Evolutionary conservation across 1,140 invertebrate species (phyloP).

Genomic region (Oryzaephilus surinamensis): DNA sequence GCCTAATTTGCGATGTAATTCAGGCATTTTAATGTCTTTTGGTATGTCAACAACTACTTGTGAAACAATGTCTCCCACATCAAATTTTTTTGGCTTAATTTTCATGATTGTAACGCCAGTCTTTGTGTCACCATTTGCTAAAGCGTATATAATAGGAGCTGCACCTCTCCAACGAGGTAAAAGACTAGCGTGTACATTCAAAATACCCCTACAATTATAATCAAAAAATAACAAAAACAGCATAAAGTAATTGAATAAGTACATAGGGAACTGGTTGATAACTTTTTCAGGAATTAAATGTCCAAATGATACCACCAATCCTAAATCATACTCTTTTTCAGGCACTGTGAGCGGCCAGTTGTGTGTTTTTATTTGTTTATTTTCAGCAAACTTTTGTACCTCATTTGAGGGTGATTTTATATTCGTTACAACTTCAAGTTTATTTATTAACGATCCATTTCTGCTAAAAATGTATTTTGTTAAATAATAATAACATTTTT

Average conservation of each 20-base stretch:
- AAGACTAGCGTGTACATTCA: constrained; percentile 86
- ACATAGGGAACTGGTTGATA: constrained; percentile 53
- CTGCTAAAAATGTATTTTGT: constrained; percentile 24
- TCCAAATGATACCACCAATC: constrained; percentile 62
- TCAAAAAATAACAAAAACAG: not conserved
- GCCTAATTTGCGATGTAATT: constrained; percentile 56
- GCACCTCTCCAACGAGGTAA: constrained; percentile 89
- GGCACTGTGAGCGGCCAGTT: constrained; percentile 43
- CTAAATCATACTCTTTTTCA: constrained; percentile 46
- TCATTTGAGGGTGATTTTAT: constrained; percentile 40
- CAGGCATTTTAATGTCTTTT: constrained; percentile 49
- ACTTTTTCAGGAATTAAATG: constrained; percentile 53
- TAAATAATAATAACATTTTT: constrained; percentile 8
- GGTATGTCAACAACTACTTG: constrained; percentile 52
- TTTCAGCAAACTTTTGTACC: constrained; percentile 41
- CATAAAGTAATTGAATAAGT: constrained; percentile 27
- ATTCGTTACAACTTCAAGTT: constrained; percentile 50
- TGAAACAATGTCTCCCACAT: constrained; percentile 71
- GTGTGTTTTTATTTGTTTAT: constrained; percentile 40
- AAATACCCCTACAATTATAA: constrained; percentile 58
- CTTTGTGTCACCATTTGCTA: constrained; percentile 68
- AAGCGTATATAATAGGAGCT: constrained; percentile 72
- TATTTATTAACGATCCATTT: constrained; percentile 31
- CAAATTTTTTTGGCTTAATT: constrained; percentile 78
- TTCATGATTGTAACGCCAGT: constrained; percentile 86